Evolutionary conservation across 1,140 invertebrate genomes (phyloP), one percentile per base, ranked within the genome.

Genomic region (Drosophila pallidifrons): DNA sequence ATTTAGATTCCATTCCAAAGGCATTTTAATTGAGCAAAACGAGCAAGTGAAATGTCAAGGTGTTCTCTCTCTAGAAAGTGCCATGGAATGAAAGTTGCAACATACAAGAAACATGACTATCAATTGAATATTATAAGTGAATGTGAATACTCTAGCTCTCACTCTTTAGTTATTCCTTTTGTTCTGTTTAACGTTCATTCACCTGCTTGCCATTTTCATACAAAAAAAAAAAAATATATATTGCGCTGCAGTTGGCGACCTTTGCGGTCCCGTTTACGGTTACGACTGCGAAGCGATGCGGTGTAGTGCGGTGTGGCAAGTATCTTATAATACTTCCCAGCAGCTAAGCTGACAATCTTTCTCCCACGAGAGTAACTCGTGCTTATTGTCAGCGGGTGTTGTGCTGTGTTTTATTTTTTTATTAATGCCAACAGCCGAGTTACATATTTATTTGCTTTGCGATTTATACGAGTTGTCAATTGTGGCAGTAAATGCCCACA

Each of bases 11-110:
- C 66, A 71, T 68, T 77, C 67, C 66, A 82, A 82, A 88, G 83
- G 83, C 77, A 83, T 87, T 80, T 87, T 87, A 87, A 87, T 82
- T 88, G 83, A 80, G 20, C 77, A 66, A 75, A 75, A 52, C 58
- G 65, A 67, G 28, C 38, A 8, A 51, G 76, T 54, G 66, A 87
- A 82, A 80, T 75, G 41, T 55, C 70, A 38, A 77, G 47, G 32
- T 28, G 32, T 32, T 25, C 20, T 25, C 20, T 25, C 20, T 25
- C 20, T 67, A 49, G 41, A 25, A 57, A 57, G 51, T 52, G n/a
- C 25, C 8, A 8, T 13, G 13, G 30, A 61, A 61, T 35, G 16
- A 0, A 32, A 51, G 16, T 41, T 28, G 3, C 25, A 7, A 51
- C 5, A 3, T 11, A 20, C 1, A 25, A 30, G 28, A 52, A 0